Base-by-base conservation (phyloP, 1,140 invertebrate species). In the Leptinotarsa lineolata region DNA sequence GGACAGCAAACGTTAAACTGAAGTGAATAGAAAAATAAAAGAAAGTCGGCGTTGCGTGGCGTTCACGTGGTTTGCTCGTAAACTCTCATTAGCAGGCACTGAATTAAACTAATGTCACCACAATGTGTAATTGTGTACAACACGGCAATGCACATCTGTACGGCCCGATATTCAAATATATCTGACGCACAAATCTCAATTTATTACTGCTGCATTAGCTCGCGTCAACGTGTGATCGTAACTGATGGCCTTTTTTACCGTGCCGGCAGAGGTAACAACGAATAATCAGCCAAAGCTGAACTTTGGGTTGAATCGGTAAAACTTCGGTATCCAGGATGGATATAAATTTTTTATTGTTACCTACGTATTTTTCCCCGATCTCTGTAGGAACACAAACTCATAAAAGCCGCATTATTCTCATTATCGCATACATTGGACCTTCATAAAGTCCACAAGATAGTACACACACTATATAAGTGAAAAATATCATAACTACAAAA, bases 41-140 rank as follows among this genome's bases (percentile, higher is more conserved):
- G 74, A 76, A 77, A 74, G 45, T 64, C 69, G 65, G 48, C 59
- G 30, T 72, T 39, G 30, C 30, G 48, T 72, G 58, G 61, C 59
- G 77, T 66, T 75, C 73, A 80, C 77, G 77, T 77, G 74, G 76
- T 67, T 71, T 61, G 74, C 68, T 82, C 81, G 79, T 82, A 82
- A 82, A 82, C 69, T 82, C 79, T 82, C 81, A 82, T 82, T 82
- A 82, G 81, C 44, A 76, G 76, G 68, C 79, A 77, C 72, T 82
- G 81, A 82, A 82, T 82, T 82, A 78, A 81, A 82, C 81, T 82
- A 81, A 82, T 82, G 81, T 82, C 81, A 81, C 79, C 81, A 80
- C 81, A 81, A 82, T 77, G 79, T 79, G 79, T 82, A 71, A 82
- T 82, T 81, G 81, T 81, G 81, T 81, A 75, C 70, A 79, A 79